Evolutionary conservation across 2,888 invertebrate species (phyloP).

Genomic region (Bugulina stolonifera): DNA sequence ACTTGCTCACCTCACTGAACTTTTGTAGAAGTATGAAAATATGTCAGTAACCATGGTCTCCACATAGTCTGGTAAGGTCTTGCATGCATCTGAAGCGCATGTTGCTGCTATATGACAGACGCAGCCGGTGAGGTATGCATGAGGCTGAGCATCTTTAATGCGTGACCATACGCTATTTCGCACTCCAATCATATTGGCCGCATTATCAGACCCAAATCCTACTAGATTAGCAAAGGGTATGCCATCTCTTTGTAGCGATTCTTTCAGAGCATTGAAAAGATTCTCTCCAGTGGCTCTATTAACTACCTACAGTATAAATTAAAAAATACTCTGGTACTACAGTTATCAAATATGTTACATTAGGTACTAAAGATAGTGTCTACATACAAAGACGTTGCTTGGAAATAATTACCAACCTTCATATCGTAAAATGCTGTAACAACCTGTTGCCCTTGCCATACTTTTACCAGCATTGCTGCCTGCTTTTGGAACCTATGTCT

Average conservation of each 20-base stretch:
- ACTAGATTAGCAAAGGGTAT: neutral
- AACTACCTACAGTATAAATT: too few species aligned
- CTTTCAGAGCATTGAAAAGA: neutral
- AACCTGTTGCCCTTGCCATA: too few species aligned
- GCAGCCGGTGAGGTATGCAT: neutral
- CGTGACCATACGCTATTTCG: neutral
- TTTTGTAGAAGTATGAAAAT: neutral
- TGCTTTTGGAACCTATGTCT: too few species aligned
- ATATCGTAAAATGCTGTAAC: too few species aligned
- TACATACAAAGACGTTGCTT: too few species aligned
- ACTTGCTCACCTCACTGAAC: neutral
- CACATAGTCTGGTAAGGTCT: neutral
- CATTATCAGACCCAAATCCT: neutral
- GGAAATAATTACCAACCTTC: too few species aligned
- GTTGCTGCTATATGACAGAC: neutral
- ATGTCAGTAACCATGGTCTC: neutral
- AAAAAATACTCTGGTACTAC: too few species aligned
- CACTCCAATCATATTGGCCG: neutral
- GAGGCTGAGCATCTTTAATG: neutral
- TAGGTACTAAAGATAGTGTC: too few species aligned
- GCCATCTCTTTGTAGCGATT: neutral
- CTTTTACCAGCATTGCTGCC: too few species aligned
- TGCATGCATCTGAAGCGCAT: neutral
- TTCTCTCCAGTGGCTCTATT: neutral
- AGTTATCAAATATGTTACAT: too few species aligned